Percentiles rank a stretch among this genome's conserved stretches.
Evolutionary conservation across 2,113 vertebrate genomes (phyloP).

Genomic region (Theristicus caerulescens): DNA sequence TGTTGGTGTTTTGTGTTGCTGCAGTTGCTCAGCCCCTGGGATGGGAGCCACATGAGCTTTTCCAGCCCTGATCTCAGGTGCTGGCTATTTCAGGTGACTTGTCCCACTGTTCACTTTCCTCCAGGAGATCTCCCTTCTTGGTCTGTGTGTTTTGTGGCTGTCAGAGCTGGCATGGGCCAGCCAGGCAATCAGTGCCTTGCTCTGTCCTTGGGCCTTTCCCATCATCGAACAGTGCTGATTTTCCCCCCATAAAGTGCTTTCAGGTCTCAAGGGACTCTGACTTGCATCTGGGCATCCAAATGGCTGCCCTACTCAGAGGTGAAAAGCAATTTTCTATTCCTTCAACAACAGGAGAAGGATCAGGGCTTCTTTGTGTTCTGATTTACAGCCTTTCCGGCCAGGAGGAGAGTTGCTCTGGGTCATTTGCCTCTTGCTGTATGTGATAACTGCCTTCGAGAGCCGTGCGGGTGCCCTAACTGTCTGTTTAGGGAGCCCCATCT

Average conservation of each 20-base stretch:
- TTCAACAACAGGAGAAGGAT: neutral
- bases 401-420: neutral
- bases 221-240: neutral
- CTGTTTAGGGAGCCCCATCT: neutral
- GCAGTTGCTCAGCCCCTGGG: rapidly evolving
- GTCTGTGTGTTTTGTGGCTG: neutral
- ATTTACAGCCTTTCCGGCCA: neutral
- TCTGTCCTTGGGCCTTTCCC: neutral
- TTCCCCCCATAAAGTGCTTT: rapidly evolving
- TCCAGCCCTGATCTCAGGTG: neutral
- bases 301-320: rapidly evolving
- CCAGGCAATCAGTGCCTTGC: neutral
- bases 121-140: neutral
- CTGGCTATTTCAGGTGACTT: rapidly evolving
- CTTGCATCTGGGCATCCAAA: neutral
- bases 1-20: neutral
- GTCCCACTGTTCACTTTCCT: neutral
- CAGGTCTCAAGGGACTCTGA: rapidly evolving
- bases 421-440: rapidly evolving
- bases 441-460: neutral
- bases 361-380: neutral
- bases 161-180: rapidly evolving
- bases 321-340: neutral
- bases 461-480: neutral
- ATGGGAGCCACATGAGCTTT: neutral